A percentile compares a stretch with the other conserved stretches of the same genome.
Conservation (phyloP, 2,888 invertebrate genomes). For the Synergus itoensis region DNA sequence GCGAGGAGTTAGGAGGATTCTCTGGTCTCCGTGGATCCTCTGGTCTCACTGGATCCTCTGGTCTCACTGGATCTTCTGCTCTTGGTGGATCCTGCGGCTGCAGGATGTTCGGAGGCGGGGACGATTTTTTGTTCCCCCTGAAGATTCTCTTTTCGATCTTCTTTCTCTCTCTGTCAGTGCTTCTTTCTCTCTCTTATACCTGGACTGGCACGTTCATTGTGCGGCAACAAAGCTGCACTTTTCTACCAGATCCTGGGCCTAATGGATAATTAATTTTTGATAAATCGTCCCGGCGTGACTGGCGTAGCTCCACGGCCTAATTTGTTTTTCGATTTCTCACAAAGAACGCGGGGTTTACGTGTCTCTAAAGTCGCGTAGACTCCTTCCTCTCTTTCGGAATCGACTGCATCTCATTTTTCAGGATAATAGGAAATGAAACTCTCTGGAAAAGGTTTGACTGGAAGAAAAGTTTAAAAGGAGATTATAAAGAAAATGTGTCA, state of each 20-base stretch:
- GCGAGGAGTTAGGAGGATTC: slow-evolving; percentile 54
- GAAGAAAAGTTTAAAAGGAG: background rate
- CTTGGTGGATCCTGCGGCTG: slow-evolving; percentile 56
- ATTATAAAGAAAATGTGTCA: background rate
- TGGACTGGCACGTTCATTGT: slow-evolving; percentile 66
- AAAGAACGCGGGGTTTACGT: slow-evolving; percentile 55
- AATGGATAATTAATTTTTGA: slow-evolving; percentile 77
- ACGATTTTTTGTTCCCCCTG: slow-evolving; percentile 67
- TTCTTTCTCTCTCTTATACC: slow-evolving; percentile 52
- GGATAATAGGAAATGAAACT: background rate
- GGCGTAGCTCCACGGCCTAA: slow-evolving; percentile 67
- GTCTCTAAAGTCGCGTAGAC: background rate
- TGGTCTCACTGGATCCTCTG: slow-evolving; percentile 45
- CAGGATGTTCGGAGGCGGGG: slow-evolving; percentile 74
- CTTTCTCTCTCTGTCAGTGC: background rate
- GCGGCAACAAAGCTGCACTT: slow-evolving; percentile 73
- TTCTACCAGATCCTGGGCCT: slow-evolving; percentile 72
- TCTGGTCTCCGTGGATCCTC: slow-evolving; percentile 1
- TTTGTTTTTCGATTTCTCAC: slow-evolving; percentile 73
- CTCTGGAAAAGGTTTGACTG: background rate
- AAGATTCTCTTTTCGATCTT: slow-evolving; percentile 31
- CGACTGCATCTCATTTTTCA: background rate
- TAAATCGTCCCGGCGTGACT: slow-evolving; percentile 74
- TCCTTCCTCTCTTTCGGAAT: background rate
- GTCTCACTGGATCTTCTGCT: background rate